Base-by-base conservation (phyloP, 1,140 invertebrate genomes). In the Euschistus heros region DNA sequence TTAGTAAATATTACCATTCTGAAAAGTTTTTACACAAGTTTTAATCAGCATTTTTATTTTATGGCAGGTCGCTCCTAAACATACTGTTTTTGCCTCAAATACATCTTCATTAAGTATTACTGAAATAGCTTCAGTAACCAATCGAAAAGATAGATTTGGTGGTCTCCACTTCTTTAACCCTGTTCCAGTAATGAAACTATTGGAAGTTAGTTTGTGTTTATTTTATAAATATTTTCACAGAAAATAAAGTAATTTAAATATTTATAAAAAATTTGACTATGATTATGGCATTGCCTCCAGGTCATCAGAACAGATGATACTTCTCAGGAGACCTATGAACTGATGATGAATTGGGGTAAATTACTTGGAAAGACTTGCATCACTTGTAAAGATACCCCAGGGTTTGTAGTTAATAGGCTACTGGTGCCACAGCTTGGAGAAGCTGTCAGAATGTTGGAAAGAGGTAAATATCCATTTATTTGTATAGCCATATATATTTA, bases 151-250 rank as follows among this genome's bases (percentile, higher is more conserved):
- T 70, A 74, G 77, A 68, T 92, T 92, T 77, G 89, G 84, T 55
- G 91, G 91, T 10, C 78, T 94, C 15, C 92, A 95, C 77, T 95
- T 94, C 76, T 95, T 95, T 76, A 94, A 94, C 76, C 92, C 92
- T 13, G 92, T 91, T 2, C 90, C 91, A 1, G 81, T 94, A 30
- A 94, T 95, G 92, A 91, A 92, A 73, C 77, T 95, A 0, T 75
- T 95, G 7, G 92, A 94, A 78, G 82, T 72, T 67, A 64, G 44
- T 64, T 63, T 33, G 1, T 22, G 26, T 27, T 30, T 30, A 30
- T 30, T 30, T 30, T 30, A 30, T 30, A 4, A 30, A 30, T 30
- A 30, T 4, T 30, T 30, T 30, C 7, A n/a, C 7, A 30, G 27
- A 30, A 30, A 30, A 30, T 30, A 30, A 4, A 30, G 7, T 30